Evolutionary conservation across 2,797 vertebrate genomes (phyloP).

Genomic region (Pangasius sanitwongsei): DNA sequence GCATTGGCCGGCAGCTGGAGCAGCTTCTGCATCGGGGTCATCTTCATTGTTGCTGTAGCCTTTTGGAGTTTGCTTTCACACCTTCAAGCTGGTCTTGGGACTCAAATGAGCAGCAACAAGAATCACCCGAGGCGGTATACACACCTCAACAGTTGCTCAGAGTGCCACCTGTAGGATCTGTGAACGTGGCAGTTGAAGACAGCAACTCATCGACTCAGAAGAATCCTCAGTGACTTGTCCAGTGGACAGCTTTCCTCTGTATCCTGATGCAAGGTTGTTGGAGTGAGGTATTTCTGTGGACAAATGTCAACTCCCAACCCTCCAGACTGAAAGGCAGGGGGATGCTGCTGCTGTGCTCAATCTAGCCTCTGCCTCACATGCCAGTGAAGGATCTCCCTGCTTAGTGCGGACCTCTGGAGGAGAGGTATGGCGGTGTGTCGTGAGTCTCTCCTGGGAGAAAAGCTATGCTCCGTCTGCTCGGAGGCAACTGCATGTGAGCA

Average conservation of each 20-base stretch:
- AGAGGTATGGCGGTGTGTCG: conserved; percentile 11
- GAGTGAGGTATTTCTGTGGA: conserved; percentile 1
- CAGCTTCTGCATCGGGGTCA: conserved; percentile 87
- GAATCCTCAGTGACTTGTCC: background rate
- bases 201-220: background rate
- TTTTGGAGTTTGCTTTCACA: conserved; percentile 1
- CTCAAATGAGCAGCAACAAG: background rate
- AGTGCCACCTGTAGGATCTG: conserved; percentile 48
- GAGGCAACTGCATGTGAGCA: conserved; percentile 47
- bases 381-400: conserved; percentile 4
- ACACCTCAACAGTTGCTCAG: conserved; percentile 17
- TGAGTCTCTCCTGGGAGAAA: conserved; percentile 31
- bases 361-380: background rate
- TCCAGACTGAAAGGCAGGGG: background rate
- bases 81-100: background rate
- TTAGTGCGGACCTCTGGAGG: conserved; percentile 47
- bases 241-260: background rate
- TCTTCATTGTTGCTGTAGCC: conserved; percentile 44
- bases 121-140: background rate
- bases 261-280: background rate
- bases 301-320: background rate
- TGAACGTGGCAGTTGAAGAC: conserved; percentile 8
- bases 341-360: background rate
- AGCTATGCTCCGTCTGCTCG: conserved; percentile 46
- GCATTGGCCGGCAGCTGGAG: conserved; percentile 84